A percentile compares a stretch with the other conserved stretches of the same genome.
phyloP scores from a whole-genome alignment of 2,113 vertebrate genomes.

The Globicephala melas region DNA sequence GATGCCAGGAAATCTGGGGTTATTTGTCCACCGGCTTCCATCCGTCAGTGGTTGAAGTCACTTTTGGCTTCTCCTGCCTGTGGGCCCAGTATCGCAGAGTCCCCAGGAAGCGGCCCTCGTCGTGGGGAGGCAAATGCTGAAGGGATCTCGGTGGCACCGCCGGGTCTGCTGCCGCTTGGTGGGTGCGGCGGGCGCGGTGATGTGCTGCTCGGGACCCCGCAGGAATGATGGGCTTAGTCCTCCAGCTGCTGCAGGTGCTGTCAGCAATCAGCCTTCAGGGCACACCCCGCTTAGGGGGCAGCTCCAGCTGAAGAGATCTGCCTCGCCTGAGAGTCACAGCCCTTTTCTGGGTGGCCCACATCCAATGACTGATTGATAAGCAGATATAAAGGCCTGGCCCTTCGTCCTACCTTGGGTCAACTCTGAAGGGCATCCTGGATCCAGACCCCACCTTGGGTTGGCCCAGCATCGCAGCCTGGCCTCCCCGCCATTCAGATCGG shows the following conservation, averaged over 20 bases:
- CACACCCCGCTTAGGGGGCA: background rate
- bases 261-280: background rate
- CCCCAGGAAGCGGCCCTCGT: background rate
- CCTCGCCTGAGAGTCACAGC: background rate
- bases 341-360: background rate
- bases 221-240: rapidly evolving
- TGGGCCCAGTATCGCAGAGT: background rate
- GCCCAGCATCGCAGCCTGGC: background rate
- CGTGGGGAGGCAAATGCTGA: background rate
- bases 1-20: background rate
- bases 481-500: background rate
- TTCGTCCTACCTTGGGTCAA: background rate
- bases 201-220: rapidly evolving
- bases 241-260: background rate
- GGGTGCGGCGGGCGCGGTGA: background rate
- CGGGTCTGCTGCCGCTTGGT: background rate
- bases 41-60: background rate
- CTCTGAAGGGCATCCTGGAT: background rate
- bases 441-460: background rate
- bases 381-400: background rate
- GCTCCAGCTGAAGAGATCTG: background rate
- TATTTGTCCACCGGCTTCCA: background rate
- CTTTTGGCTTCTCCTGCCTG: background rate
- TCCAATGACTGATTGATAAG: background rate
- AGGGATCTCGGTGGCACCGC: background rate